Base-by-base conservation (phyloP, 1,140 invertebrate species). In the Polypedilum vanderplanki region DNA sequence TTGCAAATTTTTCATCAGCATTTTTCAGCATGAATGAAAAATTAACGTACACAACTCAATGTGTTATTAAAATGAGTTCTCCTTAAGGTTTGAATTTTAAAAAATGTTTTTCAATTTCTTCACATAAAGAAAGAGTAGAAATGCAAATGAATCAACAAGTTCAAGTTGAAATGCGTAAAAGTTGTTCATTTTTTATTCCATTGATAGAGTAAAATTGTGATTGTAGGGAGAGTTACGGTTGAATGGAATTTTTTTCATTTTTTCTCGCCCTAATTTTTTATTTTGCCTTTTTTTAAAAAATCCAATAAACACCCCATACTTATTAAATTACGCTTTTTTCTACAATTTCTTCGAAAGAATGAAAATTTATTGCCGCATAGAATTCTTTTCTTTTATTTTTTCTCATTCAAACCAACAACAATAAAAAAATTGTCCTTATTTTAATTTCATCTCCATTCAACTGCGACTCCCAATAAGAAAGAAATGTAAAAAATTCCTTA, bases 131-230 rank as follows among this genome's bases (percentile, higher is more conserved):
- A 46, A 46, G 15, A 33, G 24, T 33, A 70, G 20, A 70, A 70
- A 70, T 70, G 65, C 65, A 70, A 70, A 70, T 70, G 65, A 70
- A 70, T 70, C 65, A 70, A 70, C 65, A 70, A 70, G 65, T 70
- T 70, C 65, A 70, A 33, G 46, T 57, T n/a, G 12, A 57, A 70
- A 20, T 70, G 65, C 65, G 65, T 70, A 70, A 70, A 70, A 20
- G 65, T 18, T 70, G 65, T 70, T 70, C 65, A 70, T 22, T 70
- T 70, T 20, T 57, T 57, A 46, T 46, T 46, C 9, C 41, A 57
- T 18, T 0, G 18, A 70, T 18, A 70, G 17, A 22, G 20, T 33
- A n/a, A n/a, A 67, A 67, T 17, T 18, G 64, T 20, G n/a, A 18
- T n/a, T n/a, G n/a, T n/a, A n/a, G n/a, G 15, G 65, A 18, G 24